These are phyloP conservation scores for Huso huso DNA, from an alignment of 2,797 vertebrate genomes.

Conservation along the genomic window DNA sequence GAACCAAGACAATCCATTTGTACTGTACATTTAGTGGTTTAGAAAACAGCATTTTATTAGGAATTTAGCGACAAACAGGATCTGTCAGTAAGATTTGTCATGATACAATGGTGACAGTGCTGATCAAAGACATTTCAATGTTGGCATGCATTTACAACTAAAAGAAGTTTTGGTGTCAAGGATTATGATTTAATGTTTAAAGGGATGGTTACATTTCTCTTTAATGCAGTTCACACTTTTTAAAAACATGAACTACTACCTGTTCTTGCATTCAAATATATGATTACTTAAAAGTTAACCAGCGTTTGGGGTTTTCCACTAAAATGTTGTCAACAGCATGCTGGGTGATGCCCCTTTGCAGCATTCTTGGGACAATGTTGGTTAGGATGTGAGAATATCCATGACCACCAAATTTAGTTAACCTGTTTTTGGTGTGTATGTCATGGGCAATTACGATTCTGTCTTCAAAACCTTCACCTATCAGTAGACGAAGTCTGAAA, in stretches of 20 bases:
- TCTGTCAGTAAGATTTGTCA: too few relatives aligned
- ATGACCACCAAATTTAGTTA: conserved; percentile 87
- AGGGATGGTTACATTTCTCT: too few relatives aligned
- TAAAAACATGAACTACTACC: not conserved
- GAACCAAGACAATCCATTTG: too few relatives aligned
- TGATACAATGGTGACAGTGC: too few relatives aligned
- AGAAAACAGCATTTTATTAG: too few relatives aligned
- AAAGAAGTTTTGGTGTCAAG: too few relatives aligned
- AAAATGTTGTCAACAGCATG: conserved; percentile 79
- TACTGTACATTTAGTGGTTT: too few relatives aligned
- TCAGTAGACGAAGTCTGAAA: conserved; percentile 68
- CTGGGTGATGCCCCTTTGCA: conserved; percentile 70
- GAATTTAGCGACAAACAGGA: too few relatives aligned
- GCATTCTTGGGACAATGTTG: conserved; percentile 88
- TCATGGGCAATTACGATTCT: conserved; percentile 79
- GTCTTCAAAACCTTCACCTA: conserved; percentile 81
- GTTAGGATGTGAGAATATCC: conserved; percentile 89
- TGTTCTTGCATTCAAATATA: not conserved
- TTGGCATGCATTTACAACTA: too few relatives aligned
- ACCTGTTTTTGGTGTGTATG: conserved; percentile 86
- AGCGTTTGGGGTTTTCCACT: conserved; percentile 76
- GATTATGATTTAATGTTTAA: too few relatives aligned
- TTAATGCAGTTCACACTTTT: too few relatives aligned
- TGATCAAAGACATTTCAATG: too few relatives aligned
- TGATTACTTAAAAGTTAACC: conserved; percentile 85